Percentiles rank a stretch among this genome's conserved stretches.
Evolutionary conservation across 2,888 invertebrate genomes (phyloP).

Genomic region (Caenorhabditis drosophilae): DNA sequence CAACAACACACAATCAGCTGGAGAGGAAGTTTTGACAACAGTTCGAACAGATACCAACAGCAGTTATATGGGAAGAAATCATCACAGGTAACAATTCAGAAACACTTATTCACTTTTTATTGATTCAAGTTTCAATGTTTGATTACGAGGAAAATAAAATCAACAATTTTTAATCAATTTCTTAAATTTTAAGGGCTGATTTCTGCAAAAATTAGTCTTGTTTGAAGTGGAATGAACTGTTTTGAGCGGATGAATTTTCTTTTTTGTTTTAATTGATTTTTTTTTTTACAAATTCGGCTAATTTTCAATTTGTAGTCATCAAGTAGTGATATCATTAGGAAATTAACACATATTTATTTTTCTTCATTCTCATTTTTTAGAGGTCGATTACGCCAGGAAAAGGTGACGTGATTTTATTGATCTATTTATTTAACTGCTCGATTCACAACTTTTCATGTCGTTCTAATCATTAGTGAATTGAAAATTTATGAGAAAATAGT

Average conservation of each 20-base stretch:
- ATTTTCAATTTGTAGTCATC: background rate
- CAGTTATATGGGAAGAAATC: slow-evolving; percentile 48
- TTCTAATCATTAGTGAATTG: background rate
- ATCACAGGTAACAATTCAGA: slow-evolving; percentile 37
- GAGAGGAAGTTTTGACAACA: slow-evolving; percentile 38
- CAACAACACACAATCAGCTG: slow-evolving; percentile 37
- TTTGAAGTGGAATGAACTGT: slow-evolving; percentile 39
- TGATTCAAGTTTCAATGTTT: background rate
- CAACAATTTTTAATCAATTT: background rate
- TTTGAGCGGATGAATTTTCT: too few species aligned
- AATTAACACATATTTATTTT: background rate
- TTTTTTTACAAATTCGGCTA: too few species aligned
- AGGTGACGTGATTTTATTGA: slow-evolving; percentile 14
- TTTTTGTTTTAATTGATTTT: slow-evolving; percentile 2
- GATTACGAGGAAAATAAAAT: background rate
- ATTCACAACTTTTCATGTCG: background rate
- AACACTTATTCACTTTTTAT: background rate
- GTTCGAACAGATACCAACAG: slow-evolving; percentile 40
- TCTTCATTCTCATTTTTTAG: slow-evolving; percentile 21
- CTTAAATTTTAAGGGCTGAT: too few species aligned
- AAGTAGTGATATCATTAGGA: background rate
- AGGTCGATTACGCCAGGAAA: slow-evolving; percentile 42
- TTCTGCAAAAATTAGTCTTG: too few species aligned
- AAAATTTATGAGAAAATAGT: too few species aligned
- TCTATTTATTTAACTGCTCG: background rate